Conservation (phyloP, 2,888 invertebrate species). For the Amphimallon solstitiale region DNA sequence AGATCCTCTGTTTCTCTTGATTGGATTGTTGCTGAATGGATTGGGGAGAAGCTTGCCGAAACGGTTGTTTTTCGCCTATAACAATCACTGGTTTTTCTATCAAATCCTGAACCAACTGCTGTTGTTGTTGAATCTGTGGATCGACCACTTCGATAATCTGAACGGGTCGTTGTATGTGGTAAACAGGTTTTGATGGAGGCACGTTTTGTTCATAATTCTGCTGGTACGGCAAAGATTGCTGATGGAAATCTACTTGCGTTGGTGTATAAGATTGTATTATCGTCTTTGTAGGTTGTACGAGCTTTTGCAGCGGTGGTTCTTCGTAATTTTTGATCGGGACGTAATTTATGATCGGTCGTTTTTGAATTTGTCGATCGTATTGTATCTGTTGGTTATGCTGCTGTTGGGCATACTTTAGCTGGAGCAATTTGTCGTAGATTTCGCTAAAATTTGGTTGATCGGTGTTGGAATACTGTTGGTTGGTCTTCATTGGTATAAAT, state of each 20-base stretch:
- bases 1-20: conserved; percentile 34
- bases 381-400: conserved; percentile 42
- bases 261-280: conserved; percentile 59
- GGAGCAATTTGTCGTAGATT: conserved; percentile 60
- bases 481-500: conserved; percentile 64
- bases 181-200: background rate
- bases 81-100: conserved; percentile 22
- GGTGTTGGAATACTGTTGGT: conserved; percentile 40
- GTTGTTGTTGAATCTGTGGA: background rate
- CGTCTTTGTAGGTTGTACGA: conserved; percentile 49
- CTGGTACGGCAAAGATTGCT: conserved; percentile 11
- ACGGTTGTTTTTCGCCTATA: conserved; percentile 4
- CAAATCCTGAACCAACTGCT: background rate
- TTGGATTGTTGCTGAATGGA: too few relatives aligned
- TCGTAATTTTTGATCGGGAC: conserved; percentile 23
- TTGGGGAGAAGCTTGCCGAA: background rate
- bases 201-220: background rate
- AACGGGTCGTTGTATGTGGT: conserved; percentile 11
- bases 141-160: conserved; percentile 1
- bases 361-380: conserved; percentile 35
- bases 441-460: conserved; percentile 56
- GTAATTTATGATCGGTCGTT: conserved; percentile 27
- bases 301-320: conserved; percentile 32
- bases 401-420: conserved; percentile 57
- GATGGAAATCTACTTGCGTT: conserved; percentile 57